Percentiles rank a stretch among this genome's conserved stretches.
phyloP scores from a whole-genome alignment of 2,888 invertebrate species.

The Patella pellucida region DNA sequence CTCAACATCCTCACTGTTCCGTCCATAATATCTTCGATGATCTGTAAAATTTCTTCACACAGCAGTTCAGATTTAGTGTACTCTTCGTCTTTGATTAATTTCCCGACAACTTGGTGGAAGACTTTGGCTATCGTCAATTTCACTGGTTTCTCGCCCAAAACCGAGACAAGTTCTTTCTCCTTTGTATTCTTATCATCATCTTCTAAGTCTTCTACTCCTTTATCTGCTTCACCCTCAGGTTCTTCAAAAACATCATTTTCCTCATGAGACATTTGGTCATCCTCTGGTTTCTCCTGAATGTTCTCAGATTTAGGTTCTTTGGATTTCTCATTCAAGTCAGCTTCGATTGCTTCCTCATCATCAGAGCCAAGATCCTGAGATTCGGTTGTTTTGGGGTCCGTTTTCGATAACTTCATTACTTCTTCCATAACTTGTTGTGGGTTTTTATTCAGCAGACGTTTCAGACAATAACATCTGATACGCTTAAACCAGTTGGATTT shows the following conservation, averaged over 20 bases:
- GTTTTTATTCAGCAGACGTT: conserved; percentile 54
- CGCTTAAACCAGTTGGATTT: conserved; percentile 54
- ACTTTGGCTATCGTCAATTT: conserved; percentile 57
- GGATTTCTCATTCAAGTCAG: too few relatives aligned
- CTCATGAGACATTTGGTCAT: conserved; percentile 25
- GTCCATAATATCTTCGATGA: conserved; percentile 62
- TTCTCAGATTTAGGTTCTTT: conserved; percentile 19
- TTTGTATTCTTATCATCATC: conserved; percentile 22
- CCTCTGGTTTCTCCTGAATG: conserved; percentile 20
- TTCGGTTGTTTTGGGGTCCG: background rate
- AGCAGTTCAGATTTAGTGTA: conserved; percentile 56
- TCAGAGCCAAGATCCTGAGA: conserved; percentile 5
- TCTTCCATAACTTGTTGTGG: conserved; percentile 5
- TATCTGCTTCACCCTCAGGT: conserved; percentile 6
- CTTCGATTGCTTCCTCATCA: background rate
- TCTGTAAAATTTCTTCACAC: conserved; percentile 58
- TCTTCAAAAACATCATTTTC: conserved; percentile 12
- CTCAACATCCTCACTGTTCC: conserved; percentile 57
- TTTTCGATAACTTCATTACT: background rate
- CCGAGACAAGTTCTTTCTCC: conserved; percentile 51
- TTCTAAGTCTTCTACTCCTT: conserved; percentile 28
- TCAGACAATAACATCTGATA: conserved; percentile 58
- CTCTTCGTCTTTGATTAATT: conserved; percentile 55
- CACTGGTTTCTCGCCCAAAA: conserved; percentile 56
- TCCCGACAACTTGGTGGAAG: conserved; percentile 54